Base-by-base conservation (phyloP, 2,888 invertebrate genomes). In the Epirrita christyi region DNA sequence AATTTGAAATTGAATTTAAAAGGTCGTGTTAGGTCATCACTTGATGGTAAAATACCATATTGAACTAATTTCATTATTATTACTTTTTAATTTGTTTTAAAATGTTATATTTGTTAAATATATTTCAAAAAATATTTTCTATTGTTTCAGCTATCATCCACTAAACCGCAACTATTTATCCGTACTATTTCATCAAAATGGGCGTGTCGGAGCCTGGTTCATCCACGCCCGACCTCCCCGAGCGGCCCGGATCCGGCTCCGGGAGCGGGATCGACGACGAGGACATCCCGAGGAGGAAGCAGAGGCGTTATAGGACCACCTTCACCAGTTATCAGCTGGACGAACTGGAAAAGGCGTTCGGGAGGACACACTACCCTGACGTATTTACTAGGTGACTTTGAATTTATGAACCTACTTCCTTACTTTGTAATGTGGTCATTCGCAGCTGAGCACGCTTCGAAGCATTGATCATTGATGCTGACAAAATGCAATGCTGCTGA, bases 361-460 rank as follows among this genome's bases (percentile, higher is more conserved):
- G 98, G n/a, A 95, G 98, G 80, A 98, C 99, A 6, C 99, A 99
- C 86, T 99, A 99, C 85, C 99, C 98, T 42, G 99, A 99, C 87
- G 98, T 99, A 6, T 99, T 99, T 90, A 98, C 98, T 34, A 96
- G 97, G 97, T 97, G 11, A 38, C 11, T 37, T 21, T 3, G 21
- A 21, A 21, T 21, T 21, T 4, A 4, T 4, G 21, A 21, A 21
- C 21, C 21, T 21, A 21, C 21, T 21, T 21, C n/a, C n/a, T n/a
- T n/a, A n/a, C n/a, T n/a, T n/a, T n/a, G n/a, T n/a, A n/a, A n/a
- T n/a, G n/a, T n/a, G n/a, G n/a, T n/a, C n/a, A n/a, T n/a, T n/a
- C n/a, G n/a, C n/a, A n/a, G n/a, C n/a, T n/a, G n/a, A n/a, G n/a
- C n/a, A n/a, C n/a, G n/a, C n/a, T n/a, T n/a, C n/a, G n/a, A n/a